Base-by-base conservation (phyloP, 2,113 vertebrate species). In the Haemorhous mexicanus region DNA sequence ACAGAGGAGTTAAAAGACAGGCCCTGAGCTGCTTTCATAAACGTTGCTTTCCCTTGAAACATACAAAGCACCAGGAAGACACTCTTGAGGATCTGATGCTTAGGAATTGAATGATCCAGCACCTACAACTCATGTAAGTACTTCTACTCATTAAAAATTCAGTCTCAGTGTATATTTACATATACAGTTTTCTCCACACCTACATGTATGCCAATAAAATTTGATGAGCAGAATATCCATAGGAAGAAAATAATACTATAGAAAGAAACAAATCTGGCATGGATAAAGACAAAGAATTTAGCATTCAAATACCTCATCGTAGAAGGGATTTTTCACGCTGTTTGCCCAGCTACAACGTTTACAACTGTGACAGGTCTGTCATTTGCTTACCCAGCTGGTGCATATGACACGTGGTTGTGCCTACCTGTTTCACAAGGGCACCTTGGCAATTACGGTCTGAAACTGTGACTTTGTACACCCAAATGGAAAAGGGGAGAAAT, bases 291-390 rank as follows among this genome's bases (percentile, higher is more conserved):
- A 79, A 62, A 37, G 8, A 68, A 58, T 55, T 83, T 32, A 66
- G 24, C 58, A 69, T 27, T 33, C 76, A 50, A 79, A 11, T 22
- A 43, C 10, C 18, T 19, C 16, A 35, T 20, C 0, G 1, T 22
- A 41, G 44, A 75, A 28, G 19, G 6, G 11, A 23, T 50, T 87
- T 91, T 91, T 84, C 53, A 22, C 11, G 19, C 12, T 35, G 7
- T 67, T 87, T 87, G 41, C 14, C 35, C 17, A 47, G 30, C 27
- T 52, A 61, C 39, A 52, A 58, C 5, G 4, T 39, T 44, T 35
- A 35, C 18, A 6, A 12, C 62, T 64, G 14, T 0, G 1, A 58
- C 68, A 37, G 3, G 3, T 1, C 2, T 55, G 14, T 41, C 21
- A 16, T 20, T 22, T 23, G 20, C 41, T 68, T 41, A 43, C 15